Conservation (phyloP, 2,113 vertebrate genomes). For the Solea senegalensis region DNA sequence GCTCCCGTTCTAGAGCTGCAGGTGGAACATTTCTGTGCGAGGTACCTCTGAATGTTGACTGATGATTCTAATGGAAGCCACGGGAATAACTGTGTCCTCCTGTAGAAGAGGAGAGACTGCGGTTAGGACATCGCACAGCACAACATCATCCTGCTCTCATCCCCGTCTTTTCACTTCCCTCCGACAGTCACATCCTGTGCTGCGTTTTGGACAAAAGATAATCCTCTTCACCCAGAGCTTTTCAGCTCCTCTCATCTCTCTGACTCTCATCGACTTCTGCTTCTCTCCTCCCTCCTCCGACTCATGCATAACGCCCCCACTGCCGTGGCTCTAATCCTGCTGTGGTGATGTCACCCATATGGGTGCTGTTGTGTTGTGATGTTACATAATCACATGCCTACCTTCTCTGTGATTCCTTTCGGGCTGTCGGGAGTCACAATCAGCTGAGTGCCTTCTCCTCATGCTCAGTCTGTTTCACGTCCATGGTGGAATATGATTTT, state of each 20-base stretch:
- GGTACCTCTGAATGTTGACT: slow-evolving; percentile 7
- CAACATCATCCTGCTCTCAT: no score
- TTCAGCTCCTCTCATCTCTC: slow-evolving; percentile 21
- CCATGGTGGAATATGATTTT: slow-evolving; percentile 14
- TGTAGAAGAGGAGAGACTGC: no score
- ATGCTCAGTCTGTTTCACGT: slow-evolving; percentile 25
- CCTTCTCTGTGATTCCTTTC: slow-evolving; percentile 43
- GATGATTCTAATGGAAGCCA: slow-evolving; percentile 23
- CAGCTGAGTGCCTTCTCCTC: slow-evolving; percentile 30
- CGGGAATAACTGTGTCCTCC: background rate
- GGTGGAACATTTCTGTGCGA: slow-evolving; percentile 13
- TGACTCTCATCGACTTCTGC: slow-evolving; percentile 15
- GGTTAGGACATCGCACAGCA: no score
- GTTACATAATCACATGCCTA: slow-evolving; percentile 71
- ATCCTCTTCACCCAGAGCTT: slow-evolving; percentile 36
- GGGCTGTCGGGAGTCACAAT: slow-evolving; percentile 15
- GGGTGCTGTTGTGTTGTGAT: slow-evolving; percentile 53
- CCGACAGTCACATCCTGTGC: background rate
- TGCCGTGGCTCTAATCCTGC: slow-evolving; percentile 68
- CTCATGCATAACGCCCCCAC: slow-evolving; percentile 47
- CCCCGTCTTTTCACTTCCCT: background rate
- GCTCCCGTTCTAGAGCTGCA: slow-evolving; percentile 33
- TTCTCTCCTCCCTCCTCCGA: slow-evolving; percentile 27
- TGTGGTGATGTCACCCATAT: slow-evolving; percentile 68
- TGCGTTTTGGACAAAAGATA: slow-evolving; percentile 39